A percentile compares a stretch with the other conserved stretches of the same genome.
Conservation (phyloP, 2,888 invertebrate species). For the Sinopyrophorus schimmeli region DNA sequence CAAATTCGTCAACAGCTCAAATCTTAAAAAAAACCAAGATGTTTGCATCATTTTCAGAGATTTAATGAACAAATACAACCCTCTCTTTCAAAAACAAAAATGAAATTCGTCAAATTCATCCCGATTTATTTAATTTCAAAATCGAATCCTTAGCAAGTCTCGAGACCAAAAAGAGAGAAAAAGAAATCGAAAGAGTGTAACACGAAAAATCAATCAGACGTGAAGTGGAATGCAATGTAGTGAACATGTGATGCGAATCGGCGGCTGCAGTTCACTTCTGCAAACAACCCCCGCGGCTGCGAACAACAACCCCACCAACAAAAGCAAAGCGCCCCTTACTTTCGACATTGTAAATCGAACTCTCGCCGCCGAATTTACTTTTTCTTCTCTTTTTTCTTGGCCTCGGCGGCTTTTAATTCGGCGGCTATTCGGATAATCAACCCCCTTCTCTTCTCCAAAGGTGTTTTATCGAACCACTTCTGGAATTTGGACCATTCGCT, state of each 20-base stretch:
- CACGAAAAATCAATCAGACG: slow-evolving; percentile 35
- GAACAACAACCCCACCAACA: slow-evolving; percentile 34
- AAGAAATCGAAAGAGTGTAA: too few relatives aligned
- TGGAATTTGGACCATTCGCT: slow-evolving; percentile 57
- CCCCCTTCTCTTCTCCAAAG: slow-evolving; percentile 47
- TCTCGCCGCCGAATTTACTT: too few relatives aligned
- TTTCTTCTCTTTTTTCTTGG: slow-evolving; percentile 46
- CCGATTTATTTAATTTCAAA: too few relatives aligned
- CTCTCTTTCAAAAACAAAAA: too few relatives aligned
- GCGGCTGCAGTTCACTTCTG: slow-evolving; percentile 48
- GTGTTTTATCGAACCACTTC: slow-evolving; percentile 57
- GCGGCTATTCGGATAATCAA: slow-evolving; percentile 47
- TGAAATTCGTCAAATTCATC: too few relatives aligned
- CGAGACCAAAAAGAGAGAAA: too few relatives aligned
- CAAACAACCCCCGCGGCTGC: slow-evolving; percentile 46
- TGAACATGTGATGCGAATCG: slow-evolving; percentile 47
- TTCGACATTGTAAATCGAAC: neutral
- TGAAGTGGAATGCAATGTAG: slow-evolving; percentile 32
- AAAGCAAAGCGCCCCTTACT: too few relatives aligned
- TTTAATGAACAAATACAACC: too few relatives aligned
- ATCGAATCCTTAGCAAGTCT: too few relatives aligned
- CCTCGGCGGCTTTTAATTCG: slow-evolving; percentile 38
- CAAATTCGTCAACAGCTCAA: too few relatives aligned
- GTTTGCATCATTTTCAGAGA: too few relatives aligned
- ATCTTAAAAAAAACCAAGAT: too few relatives aligned